A percentile compares a stretch with the other conserved stretches of the same genome.
Conservation (phyloP, 2,888 invertebrate species). For the Chrysolina americana region DNA sequence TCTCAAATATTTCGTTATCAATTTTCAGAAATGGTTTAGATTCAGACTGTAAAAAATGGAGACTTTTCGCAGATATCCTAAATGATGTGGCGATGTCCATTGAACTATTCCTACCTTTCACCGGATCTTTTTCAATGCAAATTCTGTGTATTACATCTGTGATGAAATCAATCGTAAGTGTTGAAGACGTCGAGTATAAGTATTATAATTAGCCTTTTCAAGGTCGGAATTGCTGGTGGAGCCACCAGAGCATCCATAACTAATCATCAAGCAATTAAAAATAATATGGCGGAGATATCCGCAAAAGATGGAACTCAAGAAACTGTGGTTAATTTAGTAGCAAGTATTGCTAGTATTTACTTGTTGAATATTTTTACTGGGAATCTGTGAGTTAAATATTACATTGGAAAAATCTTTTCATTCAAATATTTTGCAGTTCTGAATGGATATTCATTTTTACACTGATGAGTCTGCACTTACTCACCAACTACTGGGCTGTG, state of each 20-base stretch:
- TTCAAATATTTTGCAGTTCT: slow-evolving; percentile 71
- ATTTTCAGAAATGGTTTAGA: slow-evolving; percentile 80
- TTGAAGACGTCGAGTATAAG: slow-evolving; percentile 64
- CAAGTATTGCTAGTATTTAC: slow-evolving; percentile 84
- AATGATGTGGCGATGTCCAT: slow-evolving; percentile 93
- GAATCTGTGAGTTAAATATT: slow-evolving; percentile 67
- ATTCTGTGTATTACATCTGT: slow-evolving; percentile 82
- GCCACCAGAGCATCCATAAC: slow-evolving; percentile 94
- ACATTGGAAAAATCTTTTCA: background rate
- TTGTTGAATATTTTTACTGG: slow-evolving; percentile 79
- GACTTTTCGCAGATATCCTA: slow-evolving; percentile 92
- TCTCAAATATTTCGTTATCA: background rate
- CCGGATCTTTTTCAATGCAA: slow-evolving; percentile 74
- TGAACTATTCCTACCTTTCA: slow-evolving; percentile 84
- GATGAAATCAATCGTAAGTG: slow-evolving; percentile 89
- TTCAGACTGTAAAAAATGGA: slow-evolving; percentile 95
- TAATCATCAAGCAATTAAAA: slow-evolving; percentile 91
- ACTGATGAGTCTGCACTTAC: slow-evolving; percentile 85
- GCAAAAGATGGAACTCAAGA: slow-evolving; percentile 98
- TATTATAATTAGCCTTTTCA: slow-evolving; percentile 38
- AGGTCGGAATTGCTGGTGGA: slow-evolving; percentile 79
- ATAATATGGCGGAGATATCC: slow-evolving; percentile 93
- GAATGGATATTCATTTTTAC: slow-evolving; percentile 82
- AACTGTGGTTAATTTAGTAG: slow-evolving; percentile 92
- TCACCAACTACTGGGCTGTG: slow-evolving; percentile 91